These are phyloP conservation scores for Rhyacophila brunnea DNA, from an alignment of 1,140 invertebrate genomes.

Conservation along the genomic window DNA sequence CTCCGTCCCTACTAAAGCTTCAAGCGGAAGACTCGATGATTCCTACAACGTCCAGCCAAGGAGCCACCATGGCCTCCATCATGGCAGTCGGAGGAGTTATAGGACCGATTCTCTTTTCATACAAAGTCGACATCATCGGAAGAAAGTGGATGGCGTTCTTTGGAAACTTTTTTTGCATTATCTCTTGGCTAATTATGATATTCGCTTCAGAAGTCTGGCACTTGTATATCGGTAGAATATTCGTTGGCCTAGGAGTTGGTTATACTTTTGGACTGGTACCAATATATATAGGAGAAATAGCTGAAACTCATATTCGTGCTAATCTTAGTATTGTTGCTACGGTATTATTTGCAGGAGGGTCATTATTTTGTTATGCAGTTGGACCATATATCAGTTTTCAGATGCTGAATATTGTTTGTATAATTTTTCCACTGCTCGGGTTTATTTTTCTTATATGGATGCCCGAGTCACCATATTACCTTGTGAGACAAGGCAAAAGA, in stretches of 20 bases:
- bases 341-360: not conserved
- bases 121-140: slow-evolving; percentile 57
- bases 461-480: slow-evolving; percentile 69
- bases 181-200: slow-evolving; percentile 6
- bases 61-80: slow-evolving; percentile 63
- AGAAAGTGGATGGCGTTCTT: slow-evolving; percentile 45
- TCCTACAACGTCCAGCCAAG: slow-evolving; percentile 54
- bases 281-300: slow-evolving; percentile 15
- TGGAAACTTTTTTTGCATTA: not conserved
- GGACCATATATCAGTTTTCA: slow-evolving; percentile 7
- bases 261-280: slow-evolving; percentile 10
- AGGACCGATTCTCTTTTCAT: slow-evolving; percentile 48
- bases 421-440: slow-evolving; percentile 58
- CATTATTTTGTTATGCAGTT: slow-evolving; percentile 1
- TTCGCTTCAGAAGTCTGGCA: slow-evolving; percentile 9
- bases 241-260: slow-evolving; percentile 9
- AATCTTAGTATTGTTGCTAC: not conserved
- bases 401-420: slow-evolving; percentile 22
- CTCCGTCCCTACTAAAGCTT: slow-evolving; percentile 56
- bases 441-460: slow-evolving; percentile 60
- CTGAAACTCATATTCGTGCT: slow-evolving; percentile 6
- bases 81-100: slow-evolving; percentile 51
- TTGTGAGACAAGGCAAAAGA: slow-evolving; percentile 56
- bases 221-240: slow-evolving; percentile 6
- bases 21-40: slow-evolving; percentile 47